Evolutionary conservation across 2,113 vertebrate genomes (phyloP).

Genomic region (Pelecanoides urinatrix): DNA sequence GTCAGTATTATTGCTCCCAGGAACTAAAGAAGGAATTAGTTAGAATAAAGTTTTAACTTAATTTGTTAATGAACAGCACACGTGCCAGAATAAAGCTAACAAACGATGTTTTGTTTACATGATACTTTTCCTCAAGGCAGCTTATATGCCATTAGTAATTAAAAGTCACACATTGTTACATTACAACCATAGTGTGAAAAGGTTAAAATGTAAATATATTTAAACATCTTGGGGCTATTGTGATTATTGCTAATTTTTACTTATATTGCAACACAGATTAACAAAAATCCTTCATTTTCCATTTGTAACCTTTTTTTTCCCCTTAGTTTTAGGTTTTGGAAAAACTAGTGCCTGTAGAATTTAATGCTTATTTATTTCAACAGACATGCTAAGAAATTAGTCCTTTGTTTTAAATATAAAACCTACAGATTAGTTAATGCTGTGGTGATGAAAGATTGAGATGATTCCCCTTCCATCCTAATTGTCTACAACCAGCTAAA

Average conservation of each 20-base stretch:
- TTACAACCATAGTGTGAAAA: neutral
- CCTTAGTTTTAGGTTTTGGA: neutral
- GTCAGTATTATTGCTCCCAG: neutral
- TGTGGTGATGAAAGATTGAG: neutral
- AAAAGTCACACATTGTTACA: neutral
- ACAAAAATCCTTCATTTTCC: neutral
- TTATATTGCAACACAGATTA: neutral
- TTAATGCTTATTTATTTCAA: neutral
- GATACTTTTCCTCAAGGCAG: neutral
- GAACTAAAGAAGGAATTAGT: neutral
- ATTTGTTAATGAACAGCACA: neutral
- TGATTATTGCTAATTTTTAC: neutral
- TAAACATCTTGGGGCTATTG: neutral
- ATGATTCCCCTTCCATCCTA: neutral
- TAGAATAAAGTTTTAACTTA: slow-evolving; percentile 7
- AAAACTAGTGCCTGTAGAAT: neutral
- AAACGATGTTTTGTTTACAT: neutral
- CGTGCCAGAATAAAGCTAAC: neutral
- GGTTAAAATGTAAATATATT: neutral
- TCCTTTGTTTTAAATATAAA: neutral
- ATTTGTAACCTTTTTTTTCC: neutral
- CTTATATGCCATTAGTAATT: neutral
- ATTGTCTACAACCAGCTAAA: neutral
- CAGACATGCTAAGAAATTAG: neutral
- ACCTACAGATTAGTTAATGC: neutral